Evolutionary conservation across 1,140 invertebrate species (phyloP).

Genomic region (Zaprionus africanus): DNA sequence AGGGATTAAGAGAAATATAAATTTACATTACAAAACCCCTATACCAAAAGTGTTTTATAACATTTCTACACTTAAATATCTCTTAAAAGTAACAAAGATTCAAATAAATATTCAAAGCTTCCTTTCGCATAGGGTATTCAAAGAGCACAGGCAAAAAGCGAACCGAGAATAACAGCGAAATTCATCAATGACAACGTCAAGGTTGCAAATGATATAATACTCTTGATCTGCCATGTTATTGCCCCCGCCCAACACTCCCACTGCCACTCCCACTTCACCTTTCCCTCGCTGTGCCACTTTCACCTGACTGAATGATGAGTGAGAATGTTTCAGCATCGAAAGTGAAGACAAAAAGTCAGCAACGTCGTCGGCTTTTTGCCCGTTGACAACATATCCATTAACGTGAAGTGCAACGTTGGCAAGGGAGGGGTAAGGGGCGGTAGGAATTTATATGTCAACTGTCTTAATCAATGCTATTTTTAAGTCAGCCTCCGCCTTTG

Average conservation of each 20-base stretch:
- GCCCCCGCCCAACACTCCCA: not conserved
- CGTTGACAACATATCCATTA: slow-evolving; percentile 41
- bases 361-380: slow-evolving; percentile 12
- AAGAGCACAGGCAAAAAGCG: slow-evolving; percentile 6
- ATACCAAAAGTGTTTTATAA: no score
- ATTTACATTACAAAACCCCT: no score
- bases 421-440: no score
- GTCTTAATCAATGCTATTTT: slow-evolving; percentile 38
- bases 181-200: slow-evolving; percentile 71
- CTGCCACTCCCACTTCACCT: not conserved
- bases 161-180: slow-evolving; percentile 47
- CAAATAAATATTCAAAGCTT: not conserved
- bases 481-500: slow-evolving; percentile 21
- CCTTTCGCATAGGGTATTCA: not conserved
- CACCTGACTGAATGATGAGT: slow-evolving; percentile 6
- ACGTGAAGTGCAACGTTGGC: slow-evolving; percentile 2
- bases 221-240: slow-evolving; percentile 21
- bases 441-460: not conserved
- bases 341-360: slow-evolving; percentile 10
- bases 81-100: no score
- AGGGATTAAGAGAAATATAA: not conserved
- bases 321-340: slow-evolving; percentile 14
- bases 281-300: no score
- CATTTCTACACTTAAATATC: not conserved
- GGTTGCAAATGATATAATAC: slow-evolving; percentile 30